phyloP scores from a whole-genome alignment of 1,140 invertebrate genomes.

The Capitella teleta region DNA sequence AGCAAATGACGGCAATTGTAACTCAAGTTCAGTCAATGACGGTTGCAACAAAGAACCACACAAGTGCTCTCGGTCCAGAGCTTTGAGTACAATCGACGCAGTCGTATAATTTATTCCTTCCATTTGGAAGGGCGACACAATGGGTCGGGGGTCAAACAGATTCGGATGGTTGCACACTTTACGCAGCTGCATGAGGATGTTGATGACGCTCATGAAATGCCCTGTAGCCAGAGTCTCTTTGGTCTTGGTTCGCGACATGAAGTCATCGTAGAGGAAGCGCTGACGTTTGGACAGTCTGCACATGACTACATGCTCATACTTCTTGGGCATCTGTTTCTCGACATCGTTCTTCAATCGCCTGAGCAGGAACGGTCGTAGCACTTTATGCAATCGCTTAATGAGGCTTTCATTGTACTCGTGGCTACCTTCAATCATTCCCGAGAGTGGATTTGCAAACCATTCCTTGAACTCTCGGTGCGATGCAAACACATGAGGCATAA shows the following conservation, averaged over 20 bases:
- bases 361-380: constrained; percentile 91
- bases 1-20: constrained; percentile 63
- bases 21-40: constrained; percentile 59
- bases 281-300: constrained; percentile 94
- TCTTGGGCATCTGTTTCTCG: constrained; percentile 98
- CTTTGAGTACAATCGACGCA: constrained; percentile 52
- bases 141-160: constrained; percentile 93
- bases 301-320: constrained; percentile 94
- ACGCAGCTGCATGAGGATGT: constrained; percentile 95
- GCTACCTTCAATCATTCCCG: constrained; percentile 95
- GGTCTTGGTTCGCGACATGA: constrained; percentile 94
- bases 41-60: constrained; percentile 46
- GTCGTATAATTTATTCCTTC: constrained; percentile 59
- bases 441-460: constrained; percentile 98
- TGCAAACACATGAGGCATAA: constrained; percentile 98
- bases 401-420: constrained; percentile 88
- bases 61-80: constrained; percentile 58
- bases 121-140: constrained; percentile 87
- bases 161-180: constrained; percentile 99
- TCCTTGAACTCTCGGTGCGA: constrained; percentile 93
- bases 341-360: constrained; percentile 93
- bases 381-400: constrained; percentile 92
- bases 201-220: constrained; percentile 95
- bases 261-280: constrained; percentile 96
- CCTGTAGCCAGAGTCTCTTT: constrained; percentile 89